Conservation (phyloP, 1,140 invertebrate species). For the Nautilus pompilius region DNA sequence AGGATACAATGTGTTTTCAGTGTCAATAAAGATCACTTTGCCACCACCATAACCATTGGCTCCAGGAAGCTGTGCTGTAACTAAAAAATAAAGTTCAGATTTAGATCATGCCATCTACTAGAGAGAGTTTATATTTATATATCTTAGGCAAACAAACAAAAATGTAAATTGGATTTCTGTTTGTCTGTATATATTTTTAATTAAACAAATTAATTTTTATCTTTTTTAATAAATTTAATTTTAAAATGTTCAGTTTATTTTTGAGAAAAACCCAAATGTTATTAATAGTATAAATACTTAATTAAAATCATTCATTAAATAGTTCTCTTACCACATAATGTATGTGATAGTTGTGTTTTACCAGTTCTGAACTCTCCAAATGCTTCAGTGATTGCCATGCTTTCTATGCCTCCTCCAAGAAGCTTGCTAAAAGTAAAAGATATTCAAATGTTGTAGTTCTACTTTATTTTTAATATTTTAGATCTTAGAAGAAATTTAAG, state of each 20-base stretch:
- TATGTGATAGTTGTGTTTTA: conserved; percentile 76
- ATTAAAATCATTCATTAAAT: not conserved
- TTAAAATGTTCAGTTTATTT: too few species aligned
- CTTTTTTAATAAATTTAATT: too few species aligned
- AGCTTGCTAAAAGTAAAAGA: conserved; percentile 58
- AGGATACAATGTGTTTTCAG: conserved; percentile 75
- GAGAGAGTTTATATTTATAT: too few species aligned
- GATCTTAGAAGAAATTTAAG: conserved; percentile 4
- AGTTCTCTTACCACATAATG: conserved; percentile 62
- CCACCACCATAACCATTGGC: conserved; percentile 69
- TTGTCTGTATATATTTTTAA: too few species aligned
- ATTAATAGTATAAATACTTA: not conserved
- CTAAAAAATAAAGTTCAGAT: conserved; percentile 42
- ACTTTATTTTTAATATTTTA: too few species aligned
- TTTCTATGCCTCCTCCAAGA: conserved; percentile 59
- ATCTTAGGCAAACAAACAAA: too few species aligned
- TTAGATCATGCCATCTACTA: too few species aligned
- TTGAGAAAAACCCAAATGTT: too few species aligned
- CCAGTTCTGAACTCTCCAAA: conserved; percentile 67
- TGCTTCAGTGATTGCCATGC: conserved; percentile 60
- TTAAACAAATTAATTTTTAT: too few species aligned
- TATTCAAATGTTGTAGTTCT: too few species aligned
- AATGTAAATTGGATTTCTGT: too few species aligned
- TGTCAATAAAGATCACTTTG: conserved; percentile 77
- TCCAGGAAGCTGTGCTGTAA: conserved; percentile 72